phyloP scores from a whole-genome alignment of 2,888 invertebrate species.

The Diarsia brunnea region DNA sequence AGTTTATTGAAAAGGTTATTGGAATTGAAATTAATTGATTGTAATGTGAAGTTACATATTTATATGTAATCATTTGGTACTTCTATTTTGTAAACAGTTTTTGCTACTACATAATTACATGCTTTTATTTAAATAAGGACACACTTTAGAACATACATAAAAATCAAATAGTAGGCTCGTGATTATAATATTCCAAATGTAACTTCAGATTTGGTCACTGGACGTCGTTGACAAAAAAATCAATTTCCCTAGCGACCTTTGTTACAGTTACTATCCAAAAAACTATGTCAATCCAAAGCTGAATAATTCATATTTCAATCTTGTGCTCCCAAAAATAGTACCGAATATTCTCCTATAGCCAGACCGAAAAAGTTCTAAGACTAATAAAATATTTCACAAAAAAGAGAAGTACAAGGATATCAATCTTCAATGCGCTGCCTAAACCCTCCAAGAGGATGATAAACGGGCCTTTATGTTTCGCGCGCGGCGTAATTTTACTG shows the following conservation, averaged over 20 bases:
- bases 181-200: background rate
- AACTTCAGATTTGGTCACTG: slow-evolving; percentile 7
- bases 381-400: slow-evolving; percentile 68
- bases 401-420: slow-evolving; percentile 77
- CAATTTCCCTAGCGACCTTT: slow-evolving; percentile 15
- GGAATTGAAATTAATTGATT: background rate
- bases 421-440: slow-evolving; percentile 85
- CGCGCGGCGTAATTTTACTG: slow-evolving; percentile 85
- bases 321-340: slow-evolving; percentile 35
- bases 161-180: background rate
- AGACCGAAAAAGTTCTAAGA: slow-evolving; percentile 35
- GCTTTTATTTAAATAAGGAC: too few relatives aligned
- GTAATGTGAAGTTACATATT: background rate
- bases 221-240: slow-evolving; percentile 2
- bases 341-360: slow-evolving; percentile 24
- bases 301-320: slow-evolving; percentile 60
- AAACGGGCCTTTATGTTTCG: slow-evolving; percentile 85
- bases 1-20: slow-evolving; percentile 33
- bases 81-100: background rate
- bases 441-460: slow-evolving; percentile 84
- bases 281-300: slow-evolving; percentile 45
- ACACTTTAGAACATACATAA: background rate
- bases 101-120: too few relatives aligned
- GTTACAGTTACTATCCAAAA: slow-evolving; percentile 11
- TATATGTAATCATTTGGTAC: background rate